A percentile compares a stretch with the other conserved stretches of the same genome.
Evolutionary conservation across 2,888 invertebrate genomes (phyloP).

Genomic region (Eupithecia subfuscata): DNA sequence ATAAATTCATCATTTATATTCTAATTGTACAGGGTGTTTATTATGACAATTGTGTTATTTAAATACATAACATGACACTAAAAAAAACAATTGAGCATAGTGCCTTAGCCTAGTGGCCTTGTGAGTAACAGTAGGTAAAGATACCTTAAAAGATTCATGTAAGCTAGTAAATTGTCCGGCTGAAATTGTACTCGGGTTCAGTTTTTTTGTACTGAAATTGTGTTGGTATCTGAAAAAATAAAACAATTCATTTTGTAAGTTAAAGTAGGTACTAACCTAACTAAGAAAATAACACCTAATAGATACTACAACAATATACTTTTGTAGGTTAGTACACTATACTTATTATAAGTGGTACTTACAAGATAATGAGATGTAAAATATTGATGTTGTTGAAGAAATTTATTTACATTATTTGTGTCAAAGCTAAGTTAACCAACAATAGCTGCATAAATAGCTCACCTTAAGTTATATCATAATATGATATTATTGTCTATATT

Average conservation of each 20-base stretch:
- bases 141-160: neutral
- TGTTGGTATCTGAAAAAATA: neutral
- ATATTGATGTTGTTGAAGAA: neutral
- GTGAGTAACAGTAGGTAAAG: neutral
- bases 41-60: no score
- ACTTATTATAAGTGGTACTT: neutral
- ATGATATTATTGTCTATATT: neutral
- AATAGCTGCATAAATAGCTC: neutral
- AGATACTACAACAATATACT: neutral
- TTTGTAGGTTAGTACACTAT: neutral
- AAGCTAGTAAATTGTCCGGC: neutral
- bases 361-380: neutral
- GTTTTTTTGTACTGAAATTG: neutral
- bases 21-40: no score
- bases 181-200: neutral
- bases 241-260: neutral
- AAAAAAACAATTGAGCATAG: no score
- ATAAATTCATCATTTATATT: no score
- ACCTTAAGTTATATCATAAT: neutral
- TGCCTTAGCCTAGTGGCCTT: neutral
- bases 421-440: neutral
- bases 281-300: neutral
- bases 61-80: no score
- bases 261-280: neutral
- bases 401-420: neutral